These are phyloP conservation scores for Ectobius pallidus DNA, from an alignment of 2,888 invertebrate genomes.

Conservation along the genomic window DNA sequence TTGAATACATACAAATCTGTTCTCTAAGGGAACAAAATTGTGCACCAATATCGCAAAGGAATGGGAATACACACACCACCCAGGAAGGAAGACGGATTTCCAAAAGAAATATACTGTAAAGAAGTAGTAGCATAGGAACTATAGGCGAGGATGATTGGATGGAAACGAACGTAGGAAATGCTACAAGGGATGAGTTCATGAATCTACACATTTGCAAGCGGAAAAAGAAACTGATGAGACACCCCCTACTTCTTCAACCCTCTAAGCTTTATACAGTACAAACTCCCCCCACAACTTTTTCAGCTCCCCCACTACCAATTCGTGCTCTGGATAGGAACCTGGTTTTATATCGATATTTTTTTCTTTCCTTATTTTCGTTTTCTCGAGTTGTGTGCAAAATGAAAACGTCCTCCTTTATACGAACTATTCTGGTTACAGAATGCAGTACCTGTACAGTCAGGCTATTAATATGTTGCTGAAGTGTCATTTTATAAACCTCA, in stretches of 20 bases:
- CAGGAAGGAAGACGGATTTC: neutral
- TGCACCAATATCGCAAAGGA: neutral
- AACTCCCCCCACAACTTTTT: neutral
- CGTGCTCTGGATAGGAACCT: slow-evolving; percentile 19
- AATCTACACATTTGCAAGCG: slow-evolving; percentile 33
- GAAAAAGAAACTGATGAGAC: slow-evolving; percentile 33
- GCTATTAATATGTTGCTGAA: no score
- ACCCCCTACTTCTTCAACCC: neutral
- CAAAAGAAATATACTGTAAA: neutral
- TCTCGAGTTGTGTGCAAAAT: slow-evolving; percentile 7
- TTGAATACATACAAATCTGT: slow-evolving; percentile 11
- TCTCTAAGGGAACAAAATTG: neutral
- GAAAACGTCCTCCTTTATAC: neutral
- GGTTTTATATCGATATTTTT: slow-evolving; percentile 10
- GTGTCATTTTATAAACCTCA: no score
- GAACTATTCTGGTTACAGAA: neutral
- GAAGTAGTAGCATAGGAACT: slow-evolving; percentile 15
- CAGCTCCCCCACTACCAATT: neutral
- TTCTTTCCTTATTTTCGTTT: slow-evolving; percentile 1
- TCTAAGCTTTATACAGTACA: slow-evolving; percentile 18
- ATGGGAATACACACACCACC: neutral
- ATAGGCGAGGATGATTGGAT: slow-evolving; percentile 35
- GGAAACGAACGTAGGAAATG: slow-evolving; percentile 35
- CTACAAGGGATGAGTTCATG: slow-evolving; percentile 29
- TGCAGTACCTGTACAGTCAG: no score